Percentiles rank a stretch among this genome's conserved stretches.
Evolutionary conservation across 1,140 invertebrate species (phyloP).

Genomic region (Cardiocondyla obscurior): DNA sequence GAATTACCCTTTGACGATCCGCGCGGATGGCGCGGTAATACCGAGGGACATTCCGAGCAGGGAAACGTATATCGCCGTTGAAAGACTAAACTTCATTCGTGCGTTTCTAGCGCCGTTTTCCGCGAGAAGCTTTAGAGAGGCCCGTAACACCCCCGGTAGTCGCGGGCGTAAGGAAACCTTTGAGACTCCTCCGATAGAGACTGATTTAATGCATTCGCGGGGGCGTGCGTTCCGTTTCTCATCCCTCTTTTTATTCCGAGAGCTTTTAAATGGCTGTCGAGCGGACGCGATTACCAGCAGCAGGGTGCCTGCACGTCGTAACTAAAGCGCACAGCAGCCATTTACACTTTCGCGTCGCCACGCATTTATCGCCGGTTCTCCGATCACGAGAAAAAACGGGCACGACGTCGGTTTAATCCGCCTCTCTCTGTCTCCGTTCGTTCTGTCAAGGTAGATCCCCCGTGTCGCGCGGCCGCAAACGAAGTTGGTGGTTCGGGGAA

Average conservation of each 20-base stretch:
- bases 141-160: background rate
- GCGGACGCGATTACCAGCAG: conserved; percentile 44
- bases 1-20: conserved; percentile 53
- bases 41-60: conserved; percentile 10
- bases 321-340: conserved; percentile 23
- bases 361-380: conserved; percentile 31
- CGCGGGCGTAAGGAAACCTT: conserved; percentile 42
- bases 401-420: conserved; percentile 38
- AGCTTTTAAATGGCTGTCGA: conserved; percentile 51
- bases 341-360: conserved; percentile 50
- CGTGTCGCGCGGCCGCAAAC: conserved; percentile 37
- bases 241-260: conserved; percentile 37
- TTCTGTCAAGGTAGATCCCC: conserved; percentile 11
- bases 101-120: conserved; percentile 4
- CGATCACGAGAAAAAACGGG: conserved; percentile 40
- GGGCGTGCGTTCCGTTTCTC: conserved; percentile 6
- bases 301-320: conserved; percentile 18
- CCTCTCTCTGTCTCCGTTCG: background rate
- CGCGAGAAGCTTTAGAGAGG: conserved; percentile 5
- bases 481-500: conserved; percentile 40
- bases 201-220: conserved; percentile 53
- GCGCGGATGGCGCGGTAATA: conserved; percentile 29
- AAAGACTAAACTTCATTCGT: conserved; percentile 51
- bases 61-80: conserved; percentile 28
- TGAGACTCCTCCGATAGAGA: conserved; percentile 34